Percentiles rank a stretch among this genome's conserved stretches.
These are phyloP conservation scores for Limanda limanda DNA, from an alignment of 2,113 vertebrate species.

Conservation along the genomic window DNA sequence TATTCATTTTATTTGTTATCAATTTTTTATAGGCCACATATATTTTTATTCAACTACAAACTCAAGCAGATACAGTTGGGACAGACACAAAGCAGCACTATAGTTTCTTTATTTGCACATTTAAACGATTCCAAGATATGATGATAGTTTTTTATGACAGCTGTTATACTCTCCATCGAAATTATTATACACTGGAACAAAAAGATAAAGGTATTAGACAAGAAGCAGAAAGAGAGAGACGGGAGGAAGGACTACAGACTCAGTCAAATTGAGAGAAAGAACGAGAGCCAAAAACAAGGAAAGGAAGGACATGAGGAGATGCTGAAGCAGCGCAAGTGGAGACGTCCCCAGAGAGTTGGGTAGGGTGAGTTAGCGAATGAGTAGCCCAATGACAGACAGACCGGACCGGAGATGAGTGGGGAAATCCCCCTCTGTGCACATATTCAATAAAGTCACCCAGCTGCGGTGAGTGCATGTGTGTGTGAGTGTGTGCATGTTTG, in stretches of 20 bases:
- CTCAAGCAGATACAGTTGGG: too few species aligned
- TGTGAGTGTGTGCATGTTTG: conserved; percentile 19
- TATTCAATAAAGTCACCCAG: conserved; percentile 74
- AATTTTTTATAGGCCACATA: too few species aligned
- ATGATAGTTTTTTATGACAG: too few species aligned
- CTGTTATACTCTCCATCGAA: too few species aligned
- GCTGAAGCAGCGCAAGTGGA: conserved; percentile 75
- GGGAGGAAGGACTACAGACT: conserved; percentile 31
- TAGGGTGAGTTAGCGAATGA: conserved; percentile 67
- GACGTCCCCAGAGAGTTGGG: conserved; percentile 65
- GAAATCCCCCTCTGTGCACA: conserved; percentile 77
- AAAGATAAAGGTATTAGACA: conserved; percentile 11
- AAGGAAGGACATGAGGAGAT: conserved; percentile 68
- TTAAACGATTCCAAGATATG: too few species aligned
- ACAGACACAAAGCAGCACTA: too few species aligned
- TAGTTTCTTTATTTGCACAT: too few species aligned
- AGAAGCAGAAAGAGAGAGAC: conserved; percentile 5
- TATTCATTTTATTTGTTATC: background rate
- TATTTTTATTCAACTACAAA: too few species aligned
- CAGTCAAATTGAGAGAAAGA: conserved; percentile 21
- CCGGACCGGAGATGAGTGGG: conserved; percentile 78
- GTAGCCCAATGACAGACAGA: conserved; percentile 76
- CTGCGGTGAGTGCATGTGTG: conserved; percentile 54
- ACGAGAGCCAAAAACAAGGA: conserved; percentile 63
- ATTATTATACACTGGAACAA: background rate